A percentile compares a stretch with the other conserved stretches of the same genome.
These are phyloP conservation scores for Tichodroma muraria DNA, from an alignment of 2,113 vertebrate species.

Conservation along the genomic window DNA sequence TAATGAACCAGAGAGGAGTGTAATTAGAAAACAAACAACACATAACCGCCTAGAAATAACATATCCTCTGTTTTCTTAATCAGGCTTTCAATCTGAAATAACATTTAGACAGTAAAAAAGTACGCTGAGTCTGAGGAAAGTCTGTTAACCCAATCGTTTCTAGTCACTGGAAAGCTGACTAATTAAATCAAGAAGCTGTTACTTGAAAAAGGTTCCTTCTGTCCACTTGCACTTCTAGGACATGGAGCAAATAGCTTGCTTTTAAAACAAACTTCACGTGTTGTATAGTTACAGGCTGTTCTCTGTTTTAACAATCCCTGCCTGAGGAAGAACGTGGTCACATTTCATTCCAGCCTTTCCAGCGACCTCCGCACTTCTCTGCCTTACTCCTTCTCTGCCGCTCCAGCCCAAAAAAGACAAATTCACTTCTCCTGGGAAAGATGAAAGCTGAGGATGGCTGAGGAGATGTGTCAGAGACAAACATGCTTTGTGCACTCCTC, in stretches of 20 bases:
- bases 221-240: background rate
- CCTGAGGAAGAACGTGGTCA: background rate
- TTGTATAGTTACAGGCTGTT: conserved; percentile 19
- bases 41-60: conserved; percentile 47
- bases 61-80: conserved; percentile 56
- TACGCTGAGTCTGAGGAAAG: background rate
- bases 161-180: background rate
- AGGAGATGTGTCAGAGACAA: background rate
- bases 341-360: conserved; percentile 3
- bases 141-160: conserved; percentile 11
- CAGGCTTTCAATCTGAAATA: conserved; percentile 52
- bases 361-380: background rate
- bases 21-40: conserved; percentile 53
- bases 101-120: conserved; percentile 35
- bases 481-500: background rate
- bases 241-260: background rate
- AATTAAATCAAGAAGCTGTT: conserved; percentile 44
- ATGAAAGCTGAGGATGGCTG: background rate
- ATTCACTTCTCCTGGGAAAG: background rate
- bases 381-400: background rate
- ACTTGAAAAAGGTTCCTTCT: conserved; percentile 12
- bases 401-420: background rate
- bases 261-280: conserved; percentile 4
- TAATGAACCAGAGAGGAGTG: background rate
- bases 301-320: conserved; percentile 17